phyloP scores from a whole-genome alignment of 2,888 invertebrate genomes.

The Tholera decimalis region DNA sequence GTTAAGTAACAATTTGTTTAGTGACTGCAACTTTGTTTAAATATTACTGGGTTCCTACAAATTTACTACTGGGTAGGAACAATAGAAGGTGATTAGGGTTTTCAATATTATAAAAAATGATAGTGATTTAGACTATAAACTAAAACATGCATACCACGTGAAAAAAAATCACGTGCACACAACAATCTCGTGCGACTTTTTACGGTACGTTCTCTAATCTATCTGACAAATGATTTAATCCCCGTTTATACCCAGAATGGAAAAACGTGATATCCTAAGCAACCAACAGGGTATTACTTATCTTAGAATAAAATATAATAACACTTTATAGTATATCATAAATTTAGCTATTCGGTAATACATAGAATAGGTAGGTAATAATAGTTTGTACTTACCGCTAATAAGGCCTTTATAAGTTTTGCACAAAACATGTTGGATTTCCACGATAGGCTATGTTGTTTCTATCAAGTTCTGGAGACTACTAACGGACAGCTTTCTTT shows the following conservation, averaged over 20 bases:
- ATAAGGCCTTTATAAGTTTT: conserved; percentile 34
- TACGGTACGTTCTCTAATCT: conserved; percentile 23
- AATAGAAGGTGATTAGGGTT: no score
- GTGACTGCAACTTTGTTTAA: no score
- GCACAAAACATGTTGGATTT: conserved; percentile 50
- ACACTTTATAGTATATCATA: conserved; percentile 1
- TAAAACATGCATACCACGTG: conserved; percentile 1
- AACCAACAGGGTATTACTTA: conserved; percentile 21
- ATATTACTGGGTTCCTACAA: no score
- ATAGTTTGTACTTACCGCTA: conserved; percentile 56
- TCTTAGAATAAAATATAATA: conserved; percentile 25
- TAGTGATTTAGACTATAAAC: background rate
- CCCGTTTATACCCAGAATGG: conserved; percentile 30
- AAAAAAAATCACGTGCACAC: conserved; percentile 22
- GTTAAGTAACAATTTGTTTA: no score
- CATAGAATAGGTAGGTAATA: no score
- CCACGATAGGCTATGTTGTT: conserved; percentile 43
- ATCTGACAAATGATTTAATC: conserved; percentile 28
- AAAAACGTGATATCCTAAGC: conserved; percentile 25
- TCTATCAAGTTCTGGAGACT: conserved; percentile 63
- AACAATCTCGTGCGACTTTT: background rate
- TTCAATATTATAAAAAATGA: background rate
- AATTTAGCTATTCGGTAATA: background rate
- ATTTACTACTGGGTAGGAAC: no score
- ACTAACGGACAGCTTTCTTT: conserved; percentile 83